Evolutionary conservation across 1,140 invertebrate genomes (phyloP).

Genomic region (Acromyrmex echinatior): DNA sequence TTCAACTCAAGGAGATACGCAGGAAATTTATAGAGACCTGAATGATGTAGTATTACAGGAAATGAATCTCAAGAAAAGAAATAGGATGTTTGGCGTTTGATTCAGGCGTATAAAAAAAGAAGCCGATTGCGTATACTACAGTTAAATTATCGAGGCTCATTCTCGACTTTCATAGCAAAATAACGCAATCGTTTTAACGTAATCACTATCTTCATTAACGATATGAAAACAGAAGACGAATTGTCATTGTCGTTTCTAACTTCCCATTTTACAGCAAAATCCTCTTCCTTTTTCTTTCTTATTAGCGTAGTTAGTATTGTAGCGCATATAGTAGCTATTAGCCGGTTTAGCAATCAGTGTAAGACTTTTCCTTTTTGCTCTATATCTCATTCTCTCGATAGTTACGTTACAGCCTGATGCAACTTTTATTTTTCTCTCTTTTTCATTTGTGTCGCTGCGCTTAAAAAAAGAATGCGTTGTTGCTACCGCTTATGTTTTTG

Average conservation of each 20-base stretch:
- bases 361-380: conserved; percentile 49
- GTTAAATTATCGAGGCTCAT: not conserved
- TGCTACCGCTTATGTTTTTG: conserved; percentile 13
- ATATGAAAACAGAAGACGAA: conserved; percentile 27
- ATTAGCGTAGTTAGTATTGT: conserved; percentile 52
- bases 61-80: conserved; percentile 39
- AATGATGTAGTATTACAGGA: conserved; percentile 30
- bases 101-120: not conserved
- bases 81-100: not conserved
- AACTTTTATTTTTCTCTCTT: conserved; percentile 13
- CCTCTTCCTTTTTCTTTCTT: conserved; percentile 45
- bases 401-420: conserved; percentile 20
- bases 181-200: not conserved
- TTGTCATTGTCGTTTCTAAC: conserved; percentile 11
- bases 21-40: not conserved
- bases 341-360: conserved; percentile 42
- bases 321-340: conserved; percentile 45
- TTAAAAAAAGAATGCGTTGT: conserved; percentile 9
- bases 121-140: not conserved
- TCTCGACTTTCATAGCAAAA: conserved; percentile 1
- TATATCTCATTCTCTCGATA: conserved; percentile 40
- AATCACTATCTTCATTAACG: conserved; percentile 3
- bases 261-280: conserved; percentile 27
- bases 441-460: not conserved
- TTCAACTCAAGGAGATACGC: not conserved